Percentiles rank a stretch among this genome's conserved stretches.
Evolutionary conservation across 2,113 vertebrate genomes (phyloP).

Genomic region (Cercopithecus mona): DNA sequence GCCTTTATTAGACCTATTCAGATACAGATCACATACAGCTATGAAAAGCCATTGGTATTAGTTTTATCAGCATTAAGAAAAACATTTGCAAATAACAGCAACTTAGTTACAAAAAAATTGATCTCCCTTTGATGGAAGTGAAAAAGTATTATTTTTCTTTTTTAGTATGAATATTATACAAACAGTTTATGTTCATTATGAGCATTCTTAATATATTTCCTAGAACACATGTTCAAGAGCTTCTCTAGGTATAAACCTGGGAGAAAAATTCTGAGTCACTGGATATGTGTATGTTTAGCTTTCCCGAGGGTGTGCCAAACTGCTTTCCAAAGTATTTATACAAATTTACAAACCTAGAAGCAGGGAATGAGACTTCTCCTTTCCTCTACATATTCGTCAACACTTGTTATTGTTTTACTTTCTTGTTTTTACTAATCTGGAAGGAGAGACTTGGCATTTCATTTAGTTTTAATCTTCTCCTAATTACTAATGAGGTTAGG

Average conservation of each 20-base stretch:
- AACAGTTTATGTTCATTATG: neutral
- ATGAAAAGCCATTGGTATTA: neutral
- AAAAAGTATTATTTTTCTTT: slow-evolving; percentile 8
- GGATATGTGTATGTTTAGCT: too few relatives aligned
- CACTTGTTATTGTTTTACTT: neutral
- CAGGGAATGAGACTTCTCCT: neutral
- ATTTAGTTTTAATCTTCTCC: neutral
- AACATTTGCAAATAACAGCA: neutral
- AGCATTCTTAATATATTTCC: neutral
- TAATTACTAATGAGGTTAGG: neutral
- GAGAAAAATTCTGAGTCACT: neutral
- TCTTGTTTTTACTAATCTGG: neutral
- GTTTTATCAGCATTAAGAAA: neutral
- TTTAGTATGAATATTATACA: neutral
- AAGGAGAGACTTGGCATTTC: neutral
- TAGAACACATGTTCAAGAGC: neutral
- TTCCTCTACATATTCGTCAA: neutral
- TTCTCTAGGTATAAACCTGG: neutral
- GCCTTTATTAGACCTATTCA: neutral
- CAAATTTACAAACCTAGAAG: neutral
- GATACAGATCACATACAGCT: neutral
- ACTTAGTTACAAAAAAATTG: slow-evolving; percentile 31
- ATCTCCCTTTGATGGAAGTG: neutral
- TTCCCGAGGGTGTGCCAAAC: neutral
- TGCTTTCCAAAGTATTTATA: neutral